Evolutionary conservation across 2,888 invertebrate genomes (phyloP).

Genomic region (Biston stratarius): DNA sequence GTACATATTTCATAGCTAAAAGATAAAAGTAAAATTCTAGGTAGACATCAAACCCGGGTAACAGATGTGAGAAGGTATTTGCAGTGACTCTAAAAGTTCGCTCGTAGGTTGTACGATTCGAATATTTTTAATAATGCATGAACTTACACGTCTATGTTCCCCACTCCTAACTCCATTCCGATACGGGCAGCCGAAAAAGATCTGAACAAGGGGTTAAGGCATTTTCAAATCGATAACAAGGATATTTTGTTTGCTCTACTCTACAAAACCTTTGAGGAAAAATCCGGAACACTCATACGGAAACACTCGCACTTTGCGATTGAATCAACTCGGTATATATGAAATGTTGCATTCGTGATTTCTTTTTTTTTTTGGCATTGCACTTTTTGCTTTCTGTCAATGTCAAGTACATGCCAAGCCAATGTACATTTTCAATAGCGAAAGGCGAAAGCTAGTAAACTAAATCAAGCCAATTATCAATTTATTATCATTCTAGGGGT

Average conservation of each 20-base stretch:
- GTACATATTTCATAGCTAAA: not conserved
- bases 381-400: too few relatives aligned
- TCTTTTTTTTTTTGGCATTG: too few relatives aligned
- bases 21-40: not conserved
- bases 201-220: conserved; percentile 22
- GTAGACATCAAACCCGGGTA: not conserved
- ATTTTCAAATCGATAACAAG: conserved; percentile 21
- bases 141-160: conserved; percentile 8
- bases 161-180: conserved; percentile 11
- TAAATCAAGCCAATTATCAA: too few relatives aligned
- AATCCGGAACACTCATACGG: conserved; percentile 1
- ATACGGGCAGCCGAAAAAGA: conserved; percentile 4
- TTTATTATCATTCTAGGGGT: too few relatives aligned
- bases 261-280: conserved; percentile 2
- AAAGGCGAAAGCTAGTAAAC: too few relatives aligned
- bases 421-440: too few relatives aligned
- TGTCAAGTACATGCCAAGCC: too few relatives aligned
- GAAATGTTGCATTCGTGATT: too few relatives aligned
- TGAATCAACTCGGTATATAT: not conserved
- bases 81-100: conserved; percentile 1
- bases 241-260: conserved; percentile 19
- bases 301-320: not conserved
- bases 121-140: conserved; percentile 29
- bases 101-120: not conserved
- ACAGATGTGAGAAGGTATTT: too few relatives aligned